Percentiles rank a stretch among this genome's conserved stretches.
These are phyloP conservation scores for Hozukius guyotensis DNA, from an alignment of 2,797 vertebrate species.

Conservation along the genomic window DNA sequence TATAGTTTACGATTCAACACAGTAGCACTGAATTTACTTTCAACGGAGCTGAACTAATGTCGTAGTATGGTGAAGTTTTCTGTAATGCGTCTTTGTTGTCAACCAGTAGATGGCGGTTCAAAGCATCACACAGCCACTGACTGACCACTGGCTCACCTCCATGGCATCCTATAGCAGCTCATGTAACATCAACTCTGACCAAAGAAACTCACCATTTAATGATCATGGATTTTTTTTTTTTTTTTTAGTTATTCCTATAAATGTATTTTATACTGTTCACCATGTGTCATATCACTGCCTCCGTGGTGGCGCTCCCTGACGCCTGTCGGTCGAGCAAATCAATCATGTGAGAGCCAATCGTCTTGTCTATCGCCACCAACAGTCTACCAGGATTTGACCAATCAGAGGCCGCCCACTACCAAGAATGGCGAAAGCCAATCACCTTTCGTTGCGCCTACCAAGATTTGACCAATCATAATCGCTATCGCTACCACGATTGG, in stretches of 20 bases:
- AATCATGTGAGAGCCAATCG: neutral
- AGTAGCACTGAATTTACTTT: neutral
- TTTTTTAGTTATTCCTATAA: neutral
- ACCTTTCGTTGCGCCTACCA: too few relatives aligned
- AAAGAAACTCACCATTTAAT: neutral
- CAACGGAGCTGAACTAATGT: neutral
- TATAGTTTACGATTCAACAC: neutral
- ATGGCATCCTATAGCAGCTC: neutral
- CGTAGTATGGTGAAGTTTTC: neutral
- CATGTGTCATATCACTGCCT: neutral
- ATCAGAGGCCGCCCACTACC: neutral
- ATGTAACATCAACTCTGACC: neutral
- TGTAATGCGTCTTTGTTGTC: neutral
- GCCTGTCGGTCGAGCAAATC: too few relatives aligned
- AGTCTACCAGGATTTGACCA: neutral
- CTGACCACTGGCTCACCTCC: neutral
- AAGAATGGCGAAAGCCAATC: neutral
- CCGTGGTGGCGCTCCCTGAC: neutral
- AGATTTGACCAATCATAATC: too few relatives aligned
- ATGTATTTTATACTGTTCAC: neutral
- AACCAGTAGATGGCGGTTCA: conserved; percentile 64
- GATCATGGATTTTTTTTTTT: neutral
- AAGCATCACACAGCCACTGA: neutral
- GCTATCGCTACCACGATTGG: too few relatives aligned
- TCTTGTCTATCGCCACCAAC: neutral